A percentile compares a stretch with the other conserved stretches of the same genome.
These are phyloP conservation scores for Cavia porcellus DNA, from an alignment of 2,113 vertebrate species.

Conservation along the genomic window DNA sequence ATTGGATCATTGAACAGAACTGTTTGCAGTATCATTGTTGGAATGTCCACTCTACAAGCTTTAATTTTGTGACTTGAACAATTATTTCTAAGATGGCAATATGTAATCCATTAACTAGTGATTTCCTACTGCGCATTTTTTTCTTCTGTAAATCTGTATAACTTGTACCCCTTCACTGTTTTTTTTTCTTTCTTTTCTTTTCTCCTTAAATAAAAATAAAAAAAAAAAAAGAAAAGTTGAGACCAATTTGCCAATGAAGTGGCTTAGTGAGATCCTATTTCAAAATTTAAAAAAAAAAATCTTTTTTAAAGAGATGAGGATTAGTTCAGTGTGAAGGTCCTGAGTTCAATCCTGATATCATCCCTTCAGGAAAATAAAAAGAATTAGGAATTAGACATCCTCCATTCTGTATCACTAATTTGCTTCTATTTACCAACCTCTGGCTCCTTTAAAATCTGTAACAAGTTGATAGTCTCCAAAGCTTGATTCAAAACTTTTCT, in stretches of 20 bases:
- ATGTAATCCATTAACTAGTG: too few relatives aligned
- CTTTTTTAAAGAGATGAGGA: background rate
- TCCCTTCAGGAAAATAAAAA: background rate
- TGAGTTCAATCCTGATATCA: background rate
- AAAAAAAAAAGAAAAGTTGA: too few relatives aligned
- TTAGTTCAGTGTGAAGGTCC: background rate
- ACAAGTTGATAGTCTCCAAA: background rate
- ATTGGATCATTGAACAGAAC: too few relatives aligned
- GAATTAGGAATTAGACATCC: background rate
- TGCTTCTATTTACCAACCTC: background rate
- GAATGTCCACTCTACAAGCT: too few relatives aligned
- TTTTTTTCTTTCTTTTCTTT: too few relatives aligned
- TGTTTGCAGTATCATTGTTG: too few relatives aligned
- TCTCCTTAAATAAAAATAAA: too few relatives aligned
- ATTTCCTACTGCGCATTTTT: too few relatives aligned
- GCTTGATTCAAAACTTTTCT: background rate
- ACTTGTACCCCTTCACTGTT: too few relatives aligned
- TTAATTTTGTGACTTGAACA: too few relatives aligned
- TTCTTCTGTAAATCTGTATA: too few relatives aligned
- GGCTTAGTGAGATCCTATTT: background rate
- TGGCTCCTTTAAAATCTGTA: background rate
- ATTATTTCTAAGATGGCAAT: too few relatives aligned
- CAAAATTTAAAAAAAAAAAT: background rate
- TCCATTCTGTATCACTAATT: background rate
- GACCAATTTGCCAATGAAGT: background rate